Base-by-base conservation (phyloP, 1,140 invertebrate species). In the Sitobion miscanthi region DNA sequence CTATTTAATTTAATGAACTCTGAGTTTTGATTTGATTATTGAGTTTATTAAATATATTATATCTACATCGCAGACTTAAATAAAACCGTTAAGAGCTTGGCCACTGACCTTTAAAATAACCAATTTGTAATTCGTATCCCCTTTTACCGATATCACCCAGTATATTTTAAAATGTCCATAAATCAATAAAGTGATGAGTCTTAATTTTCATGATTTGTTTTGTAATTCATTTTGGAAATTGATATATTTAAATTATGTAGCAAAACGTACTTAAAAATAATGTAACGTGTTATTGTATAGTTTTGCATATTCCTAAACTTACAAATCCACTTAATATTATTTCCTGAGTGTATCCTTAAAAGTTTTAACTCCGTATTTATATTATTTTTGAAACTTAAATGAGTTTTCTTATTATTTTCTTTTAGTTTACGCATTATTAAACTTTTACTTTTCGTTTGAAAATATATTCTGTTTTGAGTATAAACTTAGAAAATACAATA, bases 401-500 rank as follows among this genome's bases (percentile, higher is more conserved):
- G 96, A 45, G 97, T 96, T 95, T 90, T 90, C 38, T 90, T 90
- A 90, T 90, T 90, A 89, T 89, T 90, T 90, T 69, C 57, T 90
- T 90, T 90, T 45, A 69, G 54, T 69, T 90, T 90, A 62, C 89
- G 89, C 89, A 45, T 90, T 90, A 69, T 90, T 90, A 90, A 90
- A 90, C 89, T 90, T 90, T 69, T 90, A 57, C 54, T 90, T 62
- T 90, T 62, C 89, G 38, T 90, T 90, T 90, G 54, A 90, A 45
- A 69, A 90, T 90, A 69, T 90, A 90, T 90, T 62, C 23, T 7
- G 54, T 21, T 62, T 57, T 90, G 23, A 45, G 88, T 90, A 90
- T 69, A 90, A 69, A 90, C 89, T 90, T 62, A 45, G 89, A 90
- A 69, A 90, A 90, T 45, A 90, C 54, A 90, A 90, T 89, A 52